A percentile compares a stretch with the other conserved stretches of the same genome.
Evolutionary conservation across 2,797 vertebrate genomes (phyloP).

Genomic region (Crocidura indochinensis): DNA sequence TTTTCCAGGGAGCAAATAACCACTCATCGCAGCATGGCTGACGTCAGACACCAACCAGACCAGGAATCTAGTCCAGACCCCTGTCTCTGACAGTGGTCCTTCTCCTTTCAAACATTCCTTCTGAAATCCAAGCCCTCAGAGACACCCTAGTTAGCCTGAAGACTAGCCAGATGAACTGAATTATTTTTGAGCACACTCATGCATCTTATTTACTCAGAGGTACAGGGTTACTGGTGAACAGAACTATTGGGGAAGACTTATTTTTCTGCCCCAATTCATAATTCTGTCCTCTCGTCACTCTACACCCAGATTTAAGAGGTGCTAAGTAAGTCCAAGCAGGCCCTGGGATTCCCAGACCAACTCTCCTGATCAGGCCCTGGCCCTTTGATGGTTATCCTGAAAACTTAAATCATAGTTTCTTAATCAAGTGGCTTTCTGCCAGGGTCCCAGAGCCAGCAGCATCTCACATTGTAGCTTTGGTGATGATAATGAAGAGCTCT

Average conservation of each 20-base stretch:
- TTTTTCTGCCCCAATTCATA: constrained; percentile 69
- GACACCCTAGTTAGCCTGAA: constrained; percentile 21
- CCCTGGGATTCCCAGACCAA: neutral
- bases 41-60: neutral
- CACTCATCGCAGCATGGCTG: neutral
- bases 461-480: neutral
- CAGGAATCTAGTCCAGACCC: neutral
- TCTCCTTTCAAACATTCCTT: constrained; percentile 29
- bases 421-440: constrained; percentile 53
- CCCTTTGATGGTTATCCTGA: constrained; percentile 19
- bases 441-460: neutral
- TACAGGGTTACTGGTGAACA: constrained; percentile 57
- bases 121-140: constrained; percentile 55
- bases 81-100: neutral
- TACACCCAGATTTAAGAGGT: constrained; percentile 66
- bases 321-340: constrained; percentile 33
- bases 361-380: neutral
- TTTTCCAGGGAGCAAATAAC: neutral
- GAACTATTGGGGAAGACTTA: constrained; percentile 64
- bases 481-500: neutral
- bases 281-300: constrained; percentile 66
- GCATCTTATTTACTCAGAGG: constrained; percentile 1
- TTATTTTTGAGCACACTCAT: constrained; percentile 36
- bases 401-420: constrained; percentile 57
- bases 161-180: constrained; percentile 62